Base-by-base conservation (phyloP, 2,113 vertebrate genomes). In the Pogonocichla stellata region DNA sequence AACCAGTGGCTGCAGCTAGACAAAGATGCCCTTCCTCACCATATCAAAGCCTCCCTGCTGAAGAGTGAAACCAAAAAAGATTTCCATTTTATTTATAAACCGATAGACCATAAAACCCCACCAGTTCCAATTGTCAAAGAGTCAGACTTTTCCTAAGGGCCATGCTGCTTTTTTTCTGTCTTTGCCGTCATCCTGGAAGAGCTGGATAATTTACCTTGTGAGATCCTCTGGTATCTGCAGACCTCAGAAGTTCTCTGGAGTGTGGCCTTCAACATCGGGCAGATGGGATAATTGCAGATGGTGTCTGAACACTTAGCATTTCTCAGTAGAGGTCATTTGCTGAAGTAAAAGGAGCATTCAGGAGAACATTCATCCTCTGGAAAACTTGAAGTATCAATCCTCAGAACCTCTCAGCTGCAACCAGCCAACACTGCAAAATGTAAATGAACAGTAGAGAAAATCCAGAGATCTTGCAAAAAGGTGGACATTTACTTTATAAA, bases 31-130 rank as follows among this genome's bases (percentile, higher is more conserved):
- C 96, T 99, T 72, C 99, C 99, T 8, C 98, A 99, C 70, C 95
- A 81, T 40, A 97, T 99, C 77, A 99, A 99, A 97, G 97, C 97
- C 69, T 97, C 96, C 31, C 97, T 99, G 75, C 98, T 98, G 82
- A 98, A 98, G 42, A 98, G 95, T 3, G 98, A 99, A 93, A 98
- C 96, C 50, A 98, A 96, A 95, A 98, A 92, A 95, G 99, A 98
- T 90, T 99, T 99, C 96, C 98, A 98, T 96, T 99, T 99, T 36
- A 97, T 99, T 96, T 99, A 99, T 97, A 98, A 98, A 95, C 98
- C 96, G 4, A 70, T 96, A 50, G 96, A 96, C 36, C 29, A 71
- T 8, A 94, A 97, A 74, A 93, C 40, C 34, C 75, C 95, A 16
- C 88, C 94, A 31, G 80, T 87, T 90, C 85, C 95, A 15, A 84